Conservation (phyloP, 2,113 vertebrate species). For the Cheirogaleus medius region DNA sequence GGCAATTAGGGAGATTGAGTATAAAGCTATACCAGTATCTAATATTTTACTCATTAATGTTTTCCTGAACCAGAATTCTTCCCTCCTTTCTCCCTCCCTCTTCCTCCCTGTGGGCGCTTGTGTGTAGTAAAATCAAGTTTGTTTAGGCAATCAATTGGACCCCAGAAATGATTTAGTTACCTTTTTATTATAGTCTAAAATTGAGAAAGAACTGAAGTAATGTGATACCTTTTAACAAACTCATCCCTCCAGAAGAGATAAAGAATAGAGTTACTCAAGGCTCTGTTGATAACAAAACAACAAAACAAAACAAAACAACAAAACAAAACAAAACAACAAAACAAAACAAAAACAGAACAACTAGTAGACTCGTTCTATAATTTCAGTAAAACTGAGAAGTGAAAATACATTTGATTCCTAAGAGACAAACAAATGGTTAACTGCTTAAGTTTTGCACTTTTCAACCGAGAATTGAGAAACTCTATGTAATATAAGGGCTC, state of each 20-base stretch:
- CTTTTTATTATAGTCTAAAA: conserved; percentile 1
- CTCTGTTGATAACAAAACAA: not conserved
- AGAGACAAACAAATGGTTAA: not conserved
- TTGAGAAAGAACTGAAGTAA: not conserved
- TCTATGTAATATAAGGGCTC: not conserved
- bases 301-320: no score
- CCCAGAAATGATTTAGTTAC: not conserved
- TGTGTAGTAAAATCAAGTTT: not conserved
- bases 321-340: no score
- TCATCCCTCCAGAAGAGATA: not conserved
- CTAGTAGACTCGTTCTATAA: not conserved
- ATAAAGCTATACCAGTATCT: not conserved
- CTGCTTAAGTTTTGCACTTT: not conserved
- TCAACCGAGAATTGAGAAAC: not conserved
- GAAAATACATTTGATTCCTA: not conserved
- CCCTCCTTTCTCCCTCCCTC: not conserved
- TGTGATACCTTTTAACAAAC: not conserved
- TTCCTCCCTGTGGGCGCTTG: not conserved
- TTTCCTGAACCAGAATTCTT: not conserved
- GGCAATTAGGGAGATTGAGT: not conserved
- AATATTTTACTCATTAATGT: not conserved
- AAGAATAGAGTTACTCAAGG: not conserved
- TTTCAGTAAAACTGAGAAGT: not conserved
- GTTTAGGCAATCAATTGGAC: not conserved
- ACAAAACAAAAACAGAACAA: not conserved